Percentiles rank a stretch among this genome's conserved stretches.
Conservation (phyloP, 1,140 invertebrate genomes). For the Oreohelix idahoensis region DNA sequence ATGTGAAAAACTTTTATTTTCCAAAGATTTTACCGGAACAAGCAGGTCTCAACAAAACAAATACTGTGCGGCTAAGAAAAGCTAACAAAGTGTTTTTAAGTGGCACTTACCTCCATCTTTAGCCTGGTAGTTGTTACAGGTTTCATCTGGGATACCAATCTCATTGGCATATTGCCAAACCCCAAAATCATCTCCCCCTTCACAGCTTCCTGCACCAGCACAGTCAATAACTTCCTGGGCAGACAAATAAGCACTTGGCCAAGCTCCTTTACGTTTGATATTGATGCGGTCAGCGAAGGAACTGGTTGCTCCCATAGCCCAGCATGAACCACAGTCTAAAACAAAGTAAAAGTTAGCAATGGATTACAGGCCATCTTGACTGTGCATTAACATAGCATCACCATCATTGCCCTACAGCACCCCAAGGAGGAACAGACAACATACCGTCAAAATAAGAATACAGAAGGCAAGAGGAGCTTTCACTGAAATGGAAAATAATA, state of each 20-base stretch:
- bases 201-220: slow-evolving; percentile 69
- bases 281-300: slow-evolving; percentile 76
- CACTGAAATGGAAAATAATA: too few relatives aligned
- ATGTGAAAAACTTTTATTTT: too few relatives aligned
- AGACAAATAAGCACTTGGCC: slow-evolving; percentile 75
- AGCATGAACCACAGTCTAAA: slow-evolving; percentile 76
- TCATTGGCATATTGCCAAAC: slow-evolving; percentile 27
- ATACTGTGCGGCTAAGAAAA: too few relatives aligned
- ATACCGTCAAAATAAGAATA: too few relatives aligned
- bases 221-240: slow-evolving; percentile 75
- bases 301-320: slow-evolving; percentile 75
- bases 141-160: slow-evolving; percentile 27
- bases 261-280: slow-evolving; percentile 73
- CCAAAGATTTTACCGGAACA: too few relatives aligned
- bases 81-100: too few relatives aligned
- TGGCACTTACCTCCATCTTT: slow-evolving; percentile 25
- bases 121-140: slow-evolving; percentile 36
- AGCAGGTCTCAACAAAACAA: too few relatives aligned
- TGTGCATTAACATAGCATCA: too few relatives aligned
- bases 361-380: too few relatives aligned
- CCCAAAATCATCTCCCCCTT: slow-evolving; percentile 31
- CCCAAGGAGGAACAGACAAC: too few relatives aligned
- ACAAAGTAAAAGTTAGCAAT: not conserved
- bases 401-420: too few relatives aligned
- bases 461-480: too few relatives aligned